These are phyloP conservation scores for Cheilinus undulatus DNA, from an alignment of 2,113 vertebrate species.

Conservation along the genomic window DNA sequence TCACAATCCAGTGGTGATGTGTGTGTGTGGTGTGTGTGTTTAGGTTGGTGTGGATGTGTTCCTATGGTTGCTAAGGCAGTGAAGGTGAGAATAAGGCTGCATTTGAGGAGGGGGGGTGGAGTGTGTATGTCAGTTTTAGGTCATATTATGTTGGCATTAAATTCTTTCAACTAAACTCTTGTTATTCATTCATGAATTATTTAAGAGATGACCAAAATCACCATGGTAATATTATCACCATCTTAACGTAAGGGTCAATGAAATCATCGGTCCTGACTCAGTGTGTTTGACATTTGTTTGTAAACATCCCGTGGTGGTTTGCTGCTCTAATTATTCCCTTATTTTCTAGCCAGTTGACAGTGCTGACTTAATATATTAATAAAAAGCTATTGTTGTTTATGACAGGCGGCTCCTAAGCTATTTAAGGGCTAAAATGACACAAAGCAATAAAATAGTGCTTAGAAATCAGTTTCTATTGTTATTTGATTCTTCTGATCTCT, in stretches of 20 bases:
- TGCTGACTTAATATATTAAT: slow-evolving; percentile 9
- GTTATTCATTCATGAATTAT: slow-evolving; percentile 64
- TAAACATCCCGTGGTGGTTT: slow-evolving; percentile 26
- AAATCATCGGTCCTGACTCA: slow-evolving; percentile 25
- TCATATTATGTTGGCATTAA: slow-evolving; percentile 43
- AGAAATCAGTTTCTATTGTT: neutral
- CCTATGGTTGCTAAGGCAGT: slow-evolving; percentile 59
- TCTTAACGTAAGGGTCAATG: slow-evolving; percentile 33
- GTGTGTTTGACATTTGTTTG: slow-evolving; percentile 48
- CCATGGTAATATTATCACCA: slow-evolving; percentile 39
- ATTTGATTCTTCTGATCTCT: slow-evolving; percentile 9
- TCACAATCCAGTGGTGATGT: slow-evolving; percentile 32
- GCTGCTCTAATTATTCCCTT: slow-evolving; percentile 6
- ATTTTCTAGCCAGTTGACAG: slow-evolving; percentile 12
- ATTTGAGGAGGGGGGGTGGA: slow-evolving; percentile 31
- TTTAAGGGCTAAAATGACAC: slow-evolving; percentile 10
- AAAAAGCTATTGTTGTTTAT: slow-evolving; percentile 12
- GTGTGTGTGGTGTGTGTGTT: slow-evolving; percentile 34
- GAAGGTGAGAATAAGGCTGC: slow-evolving; percentile 70
- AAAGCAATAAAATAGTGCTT: neutral
- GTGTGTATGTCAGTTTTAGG: slow-evolving; percentile 67
- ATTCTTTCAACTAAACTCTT: slow-evolving; percentile 46
- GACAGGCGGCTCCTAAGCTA: neutral
- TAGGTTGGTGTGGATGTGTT: slow-evolving; percentile 44
- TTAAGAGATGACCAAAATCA: slow-evolving; percentile 42